Evolutionary conservation across 2,797 vertebrate species (phyloP), one percentile per base, ranked within the genome.

Genomic region (Triplophysa bombifrons): DNA sequence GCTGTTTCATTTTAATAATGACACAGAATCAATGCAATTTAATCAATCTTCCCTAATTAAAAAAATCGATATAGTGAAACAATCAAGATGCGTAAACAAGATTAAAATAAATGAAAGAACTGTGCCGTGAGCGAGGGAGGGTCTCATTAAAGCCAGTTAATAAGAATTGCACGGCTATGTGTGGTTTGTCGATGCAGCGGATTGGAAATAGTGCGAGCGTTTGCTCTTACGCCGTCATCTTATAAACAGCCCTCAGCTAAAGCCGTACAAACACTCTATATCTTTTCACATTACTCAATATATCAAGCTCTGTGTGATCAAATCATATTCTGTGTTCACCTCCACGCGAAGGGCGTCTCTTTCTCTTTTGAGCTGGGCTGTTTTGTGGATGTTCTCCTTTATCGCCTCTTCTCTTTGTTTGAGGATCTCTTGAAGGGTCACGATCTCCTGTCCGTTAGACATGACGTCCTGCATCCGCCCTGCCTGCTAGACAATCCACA

Each of bases 21-120:
- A 89, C 84, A 85, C 82, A 72, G 70, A 92, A 93, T 93, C 92
- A 84, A 92, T 93, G 87, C 82, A 87, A 90, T 92, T 87, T 85
- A 92, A 92, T 94, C 91, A 93, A 92, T 92, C 89, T 78, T 25
- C 80, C 81, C 88, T 93, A 92, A 94, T 93, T 92, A 91, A 91
- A 93, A 90, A 86, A 90, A 88, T 82, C 87, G 84, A 87, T 89
- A 92, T 87, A 89, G 89, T 87, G 84, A 92, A 91, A 89, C 89
- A 91, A 93, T 93, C 88, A 91, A 89, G 90, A 85, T 89, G 90
- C 85, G 90, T 88, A 92, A 93, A 92, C 87, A 88, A 91, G 90
- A 93, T 92, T 91, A 91, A 89, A 92, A 93, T 89, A 90, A 93
- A 93, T 93, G 90, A 90, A 86, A 83, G 81, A 84, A 90, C 77